A percentile compares a stretch with the other conserved stretches of the same genome.
These are phyloP conservation scores for Asobara japonica DNA, from an alignment of 1,140 invertebrate genomes.

Conservation along the genomic window DNA sequence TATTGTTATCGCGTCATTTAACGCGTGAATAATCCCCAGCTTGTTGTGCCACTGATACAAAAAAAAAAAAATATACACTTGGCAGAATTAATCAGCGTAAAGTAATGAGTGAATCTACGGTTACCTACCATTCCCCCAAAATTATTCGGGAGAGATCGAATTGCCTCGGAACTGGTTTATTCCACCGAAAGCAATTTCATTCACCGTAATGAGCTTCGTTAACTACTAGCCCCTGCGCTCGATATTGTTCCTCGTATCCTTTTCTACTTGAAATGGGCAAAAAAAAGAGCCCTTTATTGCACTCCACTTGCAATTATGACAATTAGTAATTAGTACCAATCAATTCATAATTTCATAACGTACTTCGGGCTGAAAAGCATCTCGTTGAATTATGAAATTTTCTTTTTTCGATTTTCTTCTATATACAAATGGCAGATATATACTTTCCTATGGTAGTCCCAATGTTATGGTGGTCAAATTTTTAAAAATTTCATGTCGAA, in stretches of 20 bases:
- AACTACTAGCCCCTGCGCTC: neutral
- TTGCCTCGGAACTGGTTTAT: neutral
- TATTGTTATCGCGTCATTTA: neutral
- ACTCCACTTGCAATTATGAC: too few relatives aligned
- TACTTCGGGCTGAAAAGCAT: too few relatives aligned
- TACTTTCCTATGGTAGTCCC: too few relatives aligned
- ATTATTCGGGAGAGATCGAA: neutral
- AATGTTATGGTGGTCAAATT: too few relatives aligned
- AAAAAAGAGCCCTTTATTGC: too few relatives aligned
- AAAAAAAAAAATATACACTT: neutral
- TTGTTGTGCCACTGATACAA: neutral
- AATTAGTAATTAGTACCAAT: too few relatives aligned
- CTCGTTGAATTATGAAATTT: too few relatives aligned
- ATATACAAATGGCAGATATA: too few relatives aligned
- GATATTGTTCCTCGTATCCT: neutral
- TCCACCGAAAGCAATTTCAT: neutral
- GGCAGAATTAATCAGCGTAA: neutral
- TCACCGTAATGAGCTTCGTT: conserved; percentile 2
- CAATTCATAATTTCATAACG: too few relatives aligned
- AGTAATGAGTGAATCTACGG: neutral
- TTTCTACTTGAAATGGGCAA: neutral
- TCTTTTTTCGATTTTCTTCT: too few relatives aligned
- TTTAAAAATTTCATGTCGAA: too few relatives aligned
- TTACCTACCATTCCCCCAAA: neutral
- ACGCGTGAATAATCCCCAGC: neutral